Conservation (phyloP, 2,888 invertebrate species). For the Laspeyria flexula region DNA sequence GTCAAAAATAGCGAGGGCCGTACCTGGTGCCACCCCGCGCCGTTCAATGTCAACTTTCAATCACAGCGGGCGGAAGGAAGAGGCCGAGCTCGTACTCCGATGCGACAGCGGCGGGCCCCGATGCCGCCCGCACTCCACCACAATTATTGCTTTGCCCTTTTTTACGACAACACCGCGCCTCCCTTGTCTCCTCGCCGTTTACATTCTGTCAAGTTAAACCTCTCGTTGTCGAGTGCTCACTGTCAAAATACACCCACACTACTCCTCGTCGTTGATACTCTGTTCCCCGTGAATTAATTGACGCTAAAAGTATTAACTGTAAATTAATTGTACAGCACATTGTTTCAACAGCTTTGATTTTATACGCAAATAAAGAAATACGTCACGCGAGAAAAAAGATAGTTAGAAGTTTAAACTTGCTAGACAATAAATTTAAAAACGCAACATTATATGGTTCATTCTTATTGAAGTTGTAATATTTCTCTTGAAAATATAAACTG, state of each 20-base stretch:
- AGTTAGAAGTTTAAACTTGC: conserved; percentile 13
- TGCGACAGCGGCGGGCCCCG: conserved; percentile 53
- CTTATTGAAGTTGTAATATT: conserved; percentile 51
- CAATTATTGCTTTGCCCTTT: conserved; percentile 73
- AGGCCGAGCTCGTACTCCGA: conserved; percentile 71
- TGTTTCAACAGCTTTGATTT: background rate
- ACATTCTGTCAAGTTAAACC: conserved; percentile 72
- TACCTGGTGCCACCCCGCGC: conserved; percentile 82
- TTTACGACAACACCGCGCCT: conserved; percentile 62
- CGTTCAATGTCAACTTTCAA: conserved; percentile 84
- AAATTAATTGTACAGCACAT: background rate
- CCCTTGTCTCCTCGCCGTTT: conserved; percentile 66
- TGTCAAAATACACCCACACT: conserved; percentile 58
- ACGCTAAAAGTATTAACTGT: background rate
- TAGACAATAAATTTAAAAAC: conserved; percentile 25
- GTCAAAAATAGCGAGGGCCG: conserved; percentile 82
- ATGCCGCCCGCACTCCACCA: conserved; percentile 55
- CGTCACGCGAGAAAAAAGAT: background rate
- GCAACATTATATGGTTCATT: conserved; percentile 27
- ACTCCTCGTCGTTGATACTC: conserved; percentile 43
- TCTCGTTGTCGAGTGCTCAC: conserved; percentile 58
- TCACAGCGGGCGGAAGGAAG: conserved; percentile 80
- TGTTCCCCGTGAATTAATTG: conserved; percentile 31
- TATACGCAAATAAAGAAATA: background rate
- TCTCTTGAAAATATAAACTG: conserved; percentile 57